Base-by-base conservation (phyloP, 2,888 invertebrate species). In the Suillia variegata region DNA sequence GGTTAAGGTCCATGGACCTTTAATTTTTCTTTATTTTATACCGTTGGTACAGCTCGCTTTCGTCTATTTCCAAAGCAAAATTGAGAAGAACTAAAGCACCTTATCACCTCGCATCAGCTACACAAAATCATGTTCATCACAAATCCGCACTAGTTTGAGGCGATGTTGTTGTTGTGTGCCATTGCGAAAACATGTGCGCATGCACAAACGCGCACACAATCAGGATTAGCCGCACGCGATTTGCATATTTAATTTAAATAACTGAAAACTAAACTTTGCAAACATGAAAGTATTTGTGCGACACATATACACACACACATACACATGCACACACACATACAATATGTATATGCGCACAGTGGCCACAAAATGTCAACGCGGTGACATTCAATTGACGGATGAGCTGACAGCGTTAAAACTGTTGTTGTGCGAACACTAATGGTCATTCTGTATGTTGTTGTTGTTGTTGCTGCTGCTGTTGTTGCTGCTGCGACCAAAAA, bases 381-480 rank as follows among this genome's bases (percentile, higher is more conserved):
- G 68, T 77, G 79, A 79, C 79, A 78, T 76, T 72, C 74, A 73
- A 79, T 77, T 78, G 78, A 78, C 78, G 78, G 78, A 78, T 79
- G 78, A 78, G 77, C 74, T 78, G 78, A 78, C 78, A 78, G 78
- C 73, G 78, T 77, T 77, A 76, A 77, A 77, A 78, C 74, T 79
- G 78, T 75, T 79, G 79, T 75, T 77, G 76, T 68, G 67, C 69
- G 67, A 73, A 71, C 70, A 76, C 71, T 75, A 75, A 73, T 75
- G 67, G 72, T 70, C 75, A 73, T 69, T 67, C 58, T 51, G 20
- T 51, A 33, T 38, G 18, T n/a, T n/a, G n/a, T n/a, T n/a, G n/a
- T n/a, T 38, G 10, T 49, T 54, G 20, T 1, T 38, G 22, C 18
- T 49, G 21, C 17, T n/a, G n/a, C 52, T 56, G 53, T n/a, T n/a